Conservation (phyloP, 2,113 vertebrate species). For the Sinosuthora webbiana region DNA sequence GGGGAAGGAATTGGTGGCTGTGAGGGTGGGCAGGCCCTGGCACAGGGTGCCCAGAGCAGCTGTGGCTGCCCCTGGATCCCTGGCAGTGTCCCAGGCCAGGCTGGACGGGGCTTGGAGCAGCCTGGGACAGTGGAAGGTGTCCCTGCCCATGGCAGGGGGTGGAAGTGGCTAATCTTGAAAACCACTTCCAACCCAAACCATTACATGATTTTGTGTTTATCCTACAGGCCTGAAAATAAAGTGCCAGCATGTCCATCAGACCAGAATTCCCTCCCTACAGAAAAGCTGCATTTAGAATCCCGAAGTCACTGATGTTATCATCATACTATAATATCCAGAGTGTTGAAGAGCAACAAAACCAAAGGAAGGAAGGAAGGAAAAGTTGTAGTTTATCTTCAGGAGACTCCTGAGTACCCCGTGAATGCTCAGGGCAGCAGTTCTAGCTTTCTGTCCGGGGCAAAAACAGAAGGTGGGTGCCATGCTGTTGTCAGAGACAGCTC, state of each 20-base stretch:
- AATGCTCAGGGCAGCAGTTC: neutral
- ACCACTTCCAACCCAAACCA: neutral
- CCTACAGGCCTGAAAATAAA: neutral
- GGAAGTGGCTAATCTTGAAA: neutral
- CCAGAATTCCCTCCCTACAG: neutral
- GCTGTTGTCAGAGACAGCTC: neutral
- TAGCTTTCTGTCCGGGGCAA: neutral
- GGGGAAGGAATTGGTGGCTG: neutral
- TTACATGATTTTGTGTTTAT: neutral
- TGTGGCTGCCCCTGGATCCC: neutral
- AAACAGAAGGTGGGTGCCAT: fast-evolving
- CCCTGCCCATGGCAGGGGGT: neutral
- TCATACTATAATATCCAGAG: neutral
- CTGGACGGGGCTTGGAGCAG: fast-evolving
- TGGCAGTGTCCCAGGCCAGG: neutral
- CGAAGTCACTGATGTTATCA: neutral
- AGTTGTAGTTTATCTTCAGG: neutral
- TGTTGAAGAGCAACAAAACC: neutral
- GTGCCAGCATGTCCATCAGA: neutral
- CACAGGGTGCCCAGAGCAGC: neutral
- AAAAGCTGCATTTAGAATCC: neutral
- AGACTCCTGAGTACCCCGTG: neutral
- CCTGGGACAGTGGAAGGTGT: neutral
- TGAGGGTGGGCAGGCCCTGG: neutral
- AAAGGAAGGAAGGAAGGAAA: neutral